Base-by-base conservation (phyloP, 1,140 invertebrate species). In the Muscidifurax raptorellus region DNA sequence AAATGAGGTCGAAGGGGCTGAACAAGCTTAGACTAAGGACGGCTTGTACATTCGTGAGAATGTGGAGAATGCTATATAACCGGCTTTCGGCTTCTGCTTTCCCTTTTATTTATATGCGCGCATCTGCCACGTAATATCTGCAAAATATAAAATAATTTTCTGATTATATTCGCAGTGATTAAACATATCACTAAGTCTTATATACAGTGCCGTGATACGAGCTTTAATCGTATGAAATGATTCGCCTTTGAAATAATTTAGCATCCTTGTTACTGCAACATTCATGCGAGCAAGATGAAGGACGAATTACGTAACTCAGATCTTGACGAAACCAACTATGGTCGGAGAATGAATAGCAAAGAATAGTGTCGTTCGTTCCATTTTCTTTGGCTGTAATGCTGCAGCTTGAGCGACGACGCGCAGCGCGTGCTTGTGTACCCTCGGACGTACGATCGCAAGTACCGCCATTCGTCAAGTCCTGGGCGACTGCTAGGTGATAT, bases 1-100 rank as follows among this genome's bases (percentile, higher is more conserved):
- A 69, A 80, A 80, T 69, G 64, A 80, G 78, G 78, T 80, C 78
- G 78, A 80, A 69, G 64, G 12, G 78, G 64, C 22, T 80, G 28
- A 80, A 80, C 25, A 47, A 28, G 76, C 18, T 78, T 7, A 64
- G 30, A 78, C 44, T 10, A 30, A 32, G 52, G 15, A 4, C n/a
- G 52, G 76, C 27, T 59, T 40, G n/a, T n/a, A n/a, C n/a, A 80
- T 64, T 69, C 78, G 6, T n/a, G 78, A 25, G 78, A 80, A 28
- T 59, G 64, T 64, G 27, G 27, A 36, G 27, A 52, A 78, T 22
- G 59, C 66, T n/a, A 13, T n/a, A 13, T 30, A 28, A 69, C 25
- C 66, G 10, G 27, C 66, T 67, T 25, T 22, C 64, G 7, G 64
- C 64, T 67, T 67, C 27, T 10, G 27, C 15, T 15, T 18, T 64